Evolutionary conservation across 1,140 invertebrate genomes (phyloP), one percentile per base, ranked within the genome.

Genomic region (Mycetomoellerius zeteki): DNA sequence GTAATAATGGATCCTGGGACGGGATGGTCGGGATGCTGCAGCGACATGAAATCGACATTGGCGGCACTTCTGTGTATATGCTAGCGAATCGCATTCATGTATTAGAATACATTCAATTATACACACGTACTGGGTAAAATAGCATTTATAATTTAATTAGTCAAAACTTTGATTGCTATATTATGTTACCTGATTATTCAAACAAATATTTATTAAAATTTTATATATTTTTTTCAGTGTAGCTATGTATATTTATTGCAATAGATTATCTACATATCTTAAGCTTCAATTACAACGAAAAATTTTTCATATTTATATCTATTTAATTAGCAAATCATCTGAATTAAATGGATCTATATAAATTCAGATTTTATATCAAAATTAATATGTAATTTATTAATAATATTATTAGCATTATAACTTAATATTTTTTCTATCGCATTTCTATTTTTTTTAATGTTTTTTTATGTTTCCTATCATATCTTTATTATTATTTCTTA

Each of bases 1-100:
- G 92, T 0, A 93, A 88, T 21, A 93, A 93, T 71, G 94, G 95
- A 0, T 91, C 96, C 3, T 97, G 96, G 96, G 96, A 92, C 90
- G 97, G 97, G 0, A 97, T 97, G 96, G 96, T 96, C 43, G 96
- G 97, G 2, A 95, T 96, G 92, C 88, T 97, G 67, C 93, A 95
- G 0, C 94, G 95, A 67, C 95, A 94, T 2, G 96, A 96, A 90
- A 96, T 96, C 27, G 96, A 97, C 91, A 96, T 97, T 78, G 96
- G 96, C 92, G 96, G 96, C 3, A 97, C 97, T 0, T 95, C 96
- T 2, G 95, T 96, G 89, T 97, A 97, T 88, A 91, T 97, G 16
- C 95, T 96, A 2, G 84, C 91, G 16, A 96, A 97, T 85, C 95
- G 97, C 1, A 91, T 97, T 24, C 93, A 95, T 0, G 91, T 96